Evolutionary conservation across 2,888 invertebrate species (phyloP).

Genomic region (Ophion slaviceki): DNA sequence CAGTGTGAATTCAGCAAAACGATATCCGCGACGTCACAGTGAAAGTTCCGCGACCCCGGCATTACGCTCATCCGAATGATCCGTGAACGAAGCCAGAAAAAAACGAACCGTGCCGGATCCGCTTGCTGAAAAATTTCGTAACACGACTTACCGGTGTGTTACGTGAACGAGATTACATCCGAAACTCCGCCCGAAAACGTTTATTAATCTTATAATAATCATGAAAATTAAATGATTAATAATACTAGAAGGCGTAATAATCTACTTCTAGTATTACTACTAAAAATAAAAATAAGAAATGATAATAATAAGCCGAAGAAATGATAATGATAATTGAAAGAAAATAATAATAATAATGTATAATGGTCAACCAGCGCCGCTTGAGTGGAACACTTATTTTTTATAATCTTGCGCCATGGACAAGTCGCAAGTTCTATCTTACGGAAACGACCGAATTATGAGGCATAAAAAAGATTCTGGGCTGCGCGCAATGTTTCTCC

Average conservation of each 20-base stretch:
- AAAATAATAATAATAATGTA: background rate
- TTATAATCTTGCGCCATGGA: background rate
- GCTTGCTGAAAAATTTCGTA: background rate
- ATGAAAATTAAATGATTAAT: background rate
- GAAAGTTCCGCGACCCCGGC: slow-evolving; percentile 19
- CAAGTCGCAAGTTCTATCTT: background rate
- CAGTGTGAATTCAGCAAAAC: slow-evolving; percentile 13
- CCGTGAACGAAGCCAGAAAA: slow-evolving; percentile 2
- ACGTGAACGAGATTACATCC: background rate
- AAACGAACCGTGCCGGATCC: background rate
- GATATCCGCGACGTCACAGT: slow-evolving; percentile 30
- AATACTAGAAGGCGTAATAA: background rate
- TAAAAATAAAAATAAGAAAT: background rate
- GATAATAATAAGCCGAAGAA: background rate
- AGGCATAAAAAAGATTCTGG: background rate
- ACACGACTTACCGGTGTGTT: background rate
- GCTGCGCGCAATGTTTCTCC: background rate
- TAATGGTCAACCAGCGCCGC: background rate
- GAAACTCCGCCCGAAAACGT: background rate
- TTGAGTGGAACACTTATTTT: background rate
- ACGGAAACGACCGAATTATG: background rate
- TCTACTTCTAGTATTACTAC: too few species aligned
- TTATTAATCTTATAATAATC: background rate
- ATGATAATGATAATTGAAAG: background rate
- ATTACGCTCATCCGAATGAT: slow-evolving; percentile 11